A percentile compares a stretch with the other conserved stretches of the same genome.
These are phyloP conservation scores for Lacerta agilis DNA, from an alignment of 2,797 vertebrate species.

Conservation along the genomic window DNA sequence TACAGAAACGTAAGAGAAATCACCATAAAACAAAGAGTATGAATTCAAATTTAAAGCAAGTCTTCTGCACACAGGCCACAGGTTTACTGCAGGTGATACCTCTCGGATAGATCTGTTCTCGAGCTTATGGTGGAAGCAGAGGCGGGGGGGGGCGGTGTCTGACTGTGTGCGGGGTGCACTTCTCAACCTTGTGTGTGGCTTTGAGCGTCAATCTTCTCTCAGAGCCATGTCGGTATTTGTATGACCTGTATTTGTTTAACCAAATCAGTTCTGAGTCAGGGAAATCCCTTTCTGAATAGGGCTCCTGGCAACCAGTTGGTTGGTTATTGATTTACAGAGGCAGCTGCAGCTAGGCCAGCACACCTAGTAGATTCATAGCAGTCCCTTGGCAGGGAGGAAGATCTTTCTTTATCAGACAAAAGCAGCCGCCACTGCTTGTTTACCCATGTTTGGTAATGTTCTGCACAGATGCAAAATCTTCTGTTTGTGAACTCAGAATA, in stretches of 20 bases:
- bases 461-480: not conserved
- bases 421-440: not conserved
- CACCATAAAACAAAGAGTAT: not conserved
- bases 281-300: not conserved
- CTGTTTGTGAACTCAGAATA: not conserved
- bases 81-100: not conserved
- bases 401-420: not conserved
- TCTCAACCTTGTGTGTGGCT: not conserved
- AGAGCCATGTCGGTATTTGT: not conserved
- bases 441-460: not conserved
- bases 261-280: not conserved
- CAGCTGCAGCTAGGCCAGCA: too few relatives aligned
- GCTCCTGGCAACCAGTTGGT: fast-evolving
- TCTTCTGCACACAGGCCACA: too few relatives aligned
- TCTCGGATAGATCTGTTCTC: not conserved
- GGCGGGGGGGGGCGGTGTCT: not conserved
- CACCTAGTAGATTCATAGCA: not conserved
- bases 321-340: not conserved
- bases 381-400: not conserved
- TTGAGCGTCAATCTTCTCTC: not conserved
- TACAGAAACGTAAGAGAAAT: not conserved
- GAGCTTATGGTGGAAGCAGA: not conserved
- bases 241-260: not conserved
- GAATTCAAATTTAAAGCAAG: not conserved
- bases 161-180: not conserved